A percentile compares a stretch with the other conserved stretches of the same genome.
These are phyloP conservation scores for Brevipalpus yothersi DNA, from an alignment of 1,140 invertebrate species.

Conservation along the genomic window DNA sequence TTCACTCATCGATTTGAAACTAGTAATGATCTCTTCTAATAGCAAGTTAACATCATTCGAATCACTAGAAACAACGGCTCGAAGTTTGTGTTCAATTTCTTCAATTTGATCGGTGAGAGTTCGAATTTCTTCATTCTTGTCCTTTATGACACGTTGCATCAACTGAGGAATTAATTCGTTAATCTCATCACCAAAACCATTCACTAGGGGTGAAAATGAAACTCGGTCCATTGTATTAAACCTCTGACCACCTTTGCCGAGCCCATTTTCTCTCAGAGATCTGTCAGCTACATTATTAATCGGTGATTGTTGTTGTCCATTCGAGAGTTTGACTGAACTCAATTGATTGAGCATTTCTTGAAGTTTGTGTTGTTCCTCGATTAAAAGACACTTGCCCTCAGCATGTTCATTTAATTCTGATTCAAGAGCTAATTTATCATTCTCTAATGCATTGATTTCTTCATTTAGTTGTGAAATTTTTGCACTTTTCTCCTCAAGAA, in stretches of 20 bases:
- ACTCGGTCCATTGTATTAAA: background rate
- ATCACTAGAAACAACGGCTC: background rate
- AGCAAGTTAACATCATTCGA: background rate
- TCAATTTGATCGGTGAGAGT: background rate
- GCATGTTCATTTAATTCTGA: background rate
- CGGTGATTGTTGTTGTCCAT: background rate
- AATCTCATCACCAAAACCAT: background rate
- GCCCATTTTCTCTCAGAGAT: no score
- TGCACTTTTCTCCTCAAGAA: background rate
- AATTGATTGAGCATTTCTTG: no score
- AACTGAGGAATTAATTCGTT: background rate
- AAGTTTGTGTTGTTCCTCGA: background rate
- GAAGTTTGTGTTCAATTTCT: background rate
- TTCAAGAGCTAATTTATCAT: background rate
- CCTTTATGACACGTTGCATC: background rate
- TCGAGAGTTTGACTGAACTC: no score
- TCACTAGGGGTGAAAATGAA: background rate
- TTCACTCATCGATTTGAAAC: background rate
- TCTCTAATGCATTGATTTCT: background rate
- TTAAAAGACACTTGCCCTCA: background rate
- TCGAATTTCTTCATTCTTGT: background rate
- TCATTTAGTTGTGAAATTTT: background rate
- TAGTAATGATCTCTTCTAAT: background rate
- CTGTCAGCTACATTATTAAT: background rate
- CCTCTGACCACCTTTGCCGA: no score